Evolutionary conservation across 2,113 vertebrate genomes (phyloP).

Genomic region (Neogale vison): DNA sequence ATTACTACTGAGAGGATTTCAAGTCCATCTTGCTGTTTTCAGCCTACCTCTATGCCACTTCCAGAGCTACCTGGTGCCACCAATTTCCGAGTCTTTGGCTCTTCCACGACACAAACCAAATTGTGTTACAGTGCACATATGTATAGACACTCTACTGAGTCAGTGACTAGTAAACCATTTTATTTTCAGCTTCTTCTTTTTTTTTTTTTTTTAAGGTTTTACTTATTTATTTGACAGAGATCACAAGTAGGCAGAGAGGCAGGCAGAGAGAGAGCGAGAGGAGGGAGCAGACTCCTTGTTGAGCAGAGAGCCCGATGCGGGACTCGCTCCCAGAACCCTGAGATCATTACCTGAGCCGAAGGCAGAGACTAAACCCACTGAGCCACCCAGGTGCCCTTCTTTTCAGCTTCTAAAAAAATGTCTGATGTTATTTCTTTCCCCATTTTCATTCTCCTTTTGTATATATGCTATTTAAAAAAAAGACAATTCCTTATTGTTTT

Average conservation of each 20-base stretch:
- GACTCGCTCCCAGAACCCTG: too few species aligned
- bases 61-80: not conserved
- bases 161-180: not conserved
- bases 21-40: not conserved
- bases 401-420: not conserved
- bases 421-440: not conserved
- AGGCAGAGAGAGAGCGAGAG: too few species aligned
- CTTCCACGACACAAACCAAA: not conserved
- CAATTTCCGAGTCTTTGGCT: not conserved
- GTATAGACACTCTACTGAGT: not conserved
- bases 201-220: too few species aligned
- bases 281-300: too few species aligned
- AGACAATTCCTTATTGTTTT: not conserved
- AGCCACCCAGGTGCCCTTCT: not conserved
- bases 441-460: not conserved
- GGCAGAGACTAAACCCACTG: too few species aligned
- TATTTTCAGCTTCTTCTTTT: not conserved
- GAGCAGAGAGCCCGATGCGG: too few species aligned
- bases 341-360: too few species aligned
- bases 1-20: not conserved
- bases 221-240: too few species aligned
- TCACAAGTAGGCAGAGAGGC: too few species aligned
- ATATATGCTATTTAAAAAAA: not conserved
- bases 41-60: not conserved
- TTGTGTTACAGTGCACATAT: not conserved